phyloP scores from a whole-genome alignment of 2,113 vertebrate species.

The Heloderma charlesbogerti region DNA sequence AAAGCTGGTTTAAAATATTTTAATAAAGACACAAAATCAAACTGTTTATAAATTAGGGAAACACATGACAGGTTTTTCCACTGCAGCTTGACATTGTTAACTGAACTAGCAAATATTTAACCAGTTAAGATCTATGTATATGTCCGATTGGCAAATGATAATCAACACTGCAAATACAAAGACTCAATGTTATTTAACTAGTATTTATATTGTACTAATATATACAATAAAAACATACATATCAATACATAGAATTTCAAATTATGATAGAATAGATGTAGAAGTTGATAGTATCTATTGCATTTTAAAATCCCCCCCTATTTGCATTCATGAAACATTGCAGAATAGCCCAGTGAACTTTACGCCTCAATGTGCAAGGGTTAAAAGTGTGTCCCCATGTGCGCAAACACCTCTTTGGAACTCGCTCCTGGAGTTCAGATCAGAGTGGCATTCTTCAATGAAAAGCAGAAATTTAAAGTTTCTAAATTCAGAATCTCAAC shows the following conservation, averaged over 20 bases:
- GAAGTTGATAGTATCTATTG: too few relatives aligned
- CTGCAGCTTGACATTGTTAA: not conserved
- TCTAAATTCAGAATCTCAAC: not conserved
- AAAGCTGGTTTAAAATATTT: too few relatives aligned
- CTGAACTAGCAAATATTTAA: not conserved
- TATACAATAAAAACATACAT: too few relatives aligned
- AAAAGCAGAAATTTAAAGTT: not conserved
- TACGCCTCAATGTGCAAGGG: too few relatives aligned
- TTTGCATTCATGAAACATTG: too few relatives aligned
- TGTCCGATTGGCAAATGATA: not conserved
- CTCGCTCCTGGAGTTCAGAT: not conserved
- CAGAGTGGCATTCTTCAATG: not conserved
- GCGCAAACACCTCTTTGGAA: too few relatives aligned
- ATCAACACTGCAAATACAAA: not conserved
- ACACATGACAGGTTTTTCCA: not conserved
- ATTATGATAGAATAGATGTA: too few relatives aligned
- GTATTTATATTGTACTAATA: too few relatives aligned
- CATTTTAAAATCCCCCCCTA: too few relatives aligned
- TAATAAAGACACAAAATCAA: not conserved
- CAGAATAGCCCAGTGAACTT: too few relatives aligned
- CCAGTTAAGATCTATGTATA: not conserved
- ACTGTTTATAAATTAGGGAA: not conserved
- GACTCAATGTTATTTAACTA: not conserved
- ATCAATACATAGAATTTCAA: too few relatives aligned
- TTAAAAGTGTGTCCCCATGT: too few relatives aligned